Evolutionary conservation across 2,888 invertebrate species (phyloP).

Genomic region (Syrista parreyssii): DNA sequence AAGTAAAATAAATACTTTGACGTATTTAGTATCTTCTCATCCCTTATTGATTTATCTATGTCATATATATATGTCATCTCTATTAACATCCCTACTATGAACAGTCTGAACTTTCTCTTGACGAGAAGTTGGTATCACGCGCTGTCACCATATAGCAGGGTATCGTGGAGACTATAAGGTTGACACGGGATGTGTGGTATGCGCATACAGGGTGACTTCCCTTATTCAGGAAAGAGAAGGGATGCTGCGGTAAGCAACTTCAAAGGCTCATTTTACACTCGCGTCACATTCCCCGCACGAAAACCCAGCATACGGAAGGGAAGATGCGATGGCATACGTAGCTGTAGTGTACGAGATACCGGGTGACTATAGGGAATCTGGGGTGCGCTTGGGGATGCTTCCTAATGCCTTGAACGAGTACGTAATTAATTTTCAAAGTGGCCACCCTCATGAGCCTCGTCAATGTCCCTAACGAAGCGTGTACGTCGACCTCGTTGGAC

Average conservation of each 20-base stretch:
- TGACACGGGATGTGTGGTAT: not conserved
- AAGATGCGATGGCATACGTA: not conserved
- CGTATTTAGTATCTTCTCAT: not conserved
- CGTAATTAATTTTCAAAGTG: constrained; percentile 26
- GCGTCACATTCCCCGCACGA: not conserved
- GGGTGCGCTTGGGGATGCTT: not conserved
- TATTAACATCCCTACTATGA: not conserved
- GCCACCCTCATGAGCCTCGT: constrained; percentile 6
- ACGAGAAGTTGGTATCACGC: not conserved
- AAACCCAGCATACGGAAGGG: not conserved
- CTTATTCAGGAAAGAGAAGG: not conserved
- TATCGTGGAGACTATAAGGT: not conserved
- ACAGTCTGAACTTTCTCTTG: not conserved
- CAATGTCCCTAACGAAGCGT: constrained; percentile 11
- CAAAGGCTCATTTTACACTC: not conserved
- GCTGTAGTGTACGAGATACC: not conserved
- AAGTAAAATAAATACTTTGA: not conserved
- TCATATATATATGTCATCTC: not conserved
- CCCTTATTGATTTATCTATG: not conserved
- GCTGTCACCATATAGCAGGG: not conserved
- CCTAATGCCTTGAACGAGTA: constrained; percentile 20
- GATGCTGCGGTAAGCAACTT: not conserved
- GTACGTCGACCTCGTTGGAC: not conserved
- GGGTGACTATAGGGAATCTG: not conserved
- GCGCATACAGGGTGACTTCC: not conserved